Conservation (phyloP, 2,113 vertebrate species). For the Amphilophus citrinellus region DNA sequence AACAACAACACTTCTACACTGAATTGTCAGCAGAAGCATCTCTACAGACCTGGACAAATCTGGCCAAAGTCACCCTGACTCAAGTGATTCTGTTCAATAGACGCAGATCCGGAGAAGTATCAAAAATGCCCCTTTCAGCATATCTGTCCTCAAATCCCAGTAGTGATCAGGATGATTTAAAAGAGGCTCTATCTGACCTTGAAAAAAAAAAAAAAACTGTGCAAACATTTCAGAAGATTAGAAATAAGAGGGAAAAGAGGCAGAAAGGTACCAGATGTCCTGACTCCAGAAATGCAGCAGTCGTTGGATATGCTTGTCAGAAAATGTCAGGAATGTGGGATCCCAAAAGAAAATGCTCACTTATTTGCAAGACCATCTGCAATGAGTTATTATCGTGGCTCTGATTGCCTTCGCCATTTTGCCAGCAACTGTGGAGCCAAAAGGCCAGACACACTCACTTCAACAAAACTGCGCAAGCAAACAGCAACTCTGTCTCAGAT, state of each 20-base stretch:
- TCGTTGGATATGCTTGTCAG: slow-evolving; percentile 49
- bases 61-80: slow-evolving; percentile 41
- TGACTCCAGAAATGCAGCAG: slow-evolving; percentile 52
- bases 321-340: slow-evolving; percentile 31
- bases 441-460: slow-evolving; percentile 27
- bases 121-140: too few species aligned
- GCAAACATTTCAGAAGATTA: slow-evolving; percentile 40
- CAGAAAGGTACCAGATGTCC: slow-evolving; percentile 10
- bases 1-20: not conserved
- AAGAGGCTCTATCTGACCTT: too few species aligned
- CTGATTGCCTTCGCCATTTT: slow-evolving; percentile 46
- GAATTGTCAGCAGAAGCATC: not conserved
- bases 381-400: slow-evolving; percentile 29
- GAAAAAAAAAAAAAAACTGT: slow-evolving; percentile 31
- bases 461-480: slow-evolving; percentile 49
- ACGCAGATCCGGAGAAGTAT: too few species aligned
- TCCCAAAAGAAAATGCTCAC: slow-evolving; percentile 17
- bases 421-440: slow-evolving; percentile 33
- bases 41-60: not conserved
- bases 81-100: slow-evolving; percentile 56
- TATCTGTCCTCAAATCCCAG: too few species aligned
- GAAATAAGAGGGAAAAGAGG: slow-evolving; percentile 46
- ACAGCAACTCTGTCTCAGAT: slow-evolving; percentile 50
- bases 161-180: too few species aligned
- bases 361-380: slow-evolving; percentile 44